A percentile compares a stretch with the other conserved stretches of the same genome.
These are phyloP conservation scores for Aplidium turbinatum DNA, from an alignment of 23 tunicate species.

Conservation along the genomic window DNA sequence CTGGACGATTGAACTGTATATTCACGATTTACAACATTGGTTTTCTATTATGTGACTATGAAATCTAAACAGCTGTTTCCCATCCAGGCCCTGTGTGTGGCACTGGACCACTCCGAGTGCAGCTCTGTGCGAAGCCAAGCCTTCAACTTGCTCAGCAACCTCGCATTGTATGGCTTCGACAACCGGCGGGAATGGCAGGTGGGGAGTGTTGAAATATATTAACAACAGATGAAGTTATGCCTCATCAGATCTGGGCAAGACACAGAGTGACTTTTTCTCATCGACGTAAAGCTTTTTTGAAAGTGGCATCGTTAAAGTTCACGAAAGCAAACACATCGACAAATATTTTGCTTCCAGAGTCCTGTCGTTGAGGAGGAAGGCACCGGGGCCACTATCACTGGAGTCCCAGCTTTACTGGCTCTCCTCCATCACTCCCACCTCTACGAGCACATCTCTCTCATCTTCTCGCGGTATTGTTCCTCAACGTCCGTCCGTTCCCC, in stretches of 20 bases:
- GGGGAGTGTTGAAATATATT: too few species aligned
- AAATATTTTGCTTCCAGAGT: slow-evolving; percentile 29
- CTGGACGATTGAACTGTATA: too few species aligned
- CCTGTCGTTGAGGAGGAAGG: slow-evolving; percentile 66
- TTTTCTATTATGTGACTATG: too few species aligned
- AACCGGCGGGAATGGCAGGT: too few species aligned
- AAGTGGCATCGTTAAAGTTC: too few species aligned
- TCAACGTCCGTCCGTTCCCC: slow-evolving; percentile 53
- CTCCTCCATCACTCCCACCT: slow-evolving; percentile 58
- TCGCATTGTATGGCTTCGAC: slow-evolving; percentile 36
- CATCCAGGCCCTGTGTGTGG: slow-evolving; percentile 59
- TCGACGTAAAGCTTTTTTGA: too few species aligned
- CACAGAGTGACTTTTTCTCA: too few species aligned
- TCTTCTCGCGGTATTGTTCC: slow-evolving; percentile 46
- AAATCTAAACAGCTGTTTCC: too few species aligned
- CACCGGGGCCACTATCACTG: slow-evolving; percentile 39
- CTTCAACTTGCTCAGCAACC: slow-evolving; percentile 49
- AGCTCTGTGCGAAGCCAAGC: slow-evolving; percentile 78
- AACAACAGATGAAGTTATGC: too few species aligned
- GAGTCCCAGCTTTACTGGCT: slow-evolving; percentile 55
- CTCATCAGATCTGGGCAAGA: too few species aligned
- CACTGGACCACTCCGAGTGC: slow-evolving; percentile 86
- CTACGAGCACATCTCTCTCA: slow-evolving; percentile 50
- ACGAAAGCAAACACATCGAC: not conserved
- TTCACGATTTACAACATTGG: too few species aligned